Conservation (phyloP, 2,888 invertebrate genomes). For the Hemaris fuciformis region DNA sequence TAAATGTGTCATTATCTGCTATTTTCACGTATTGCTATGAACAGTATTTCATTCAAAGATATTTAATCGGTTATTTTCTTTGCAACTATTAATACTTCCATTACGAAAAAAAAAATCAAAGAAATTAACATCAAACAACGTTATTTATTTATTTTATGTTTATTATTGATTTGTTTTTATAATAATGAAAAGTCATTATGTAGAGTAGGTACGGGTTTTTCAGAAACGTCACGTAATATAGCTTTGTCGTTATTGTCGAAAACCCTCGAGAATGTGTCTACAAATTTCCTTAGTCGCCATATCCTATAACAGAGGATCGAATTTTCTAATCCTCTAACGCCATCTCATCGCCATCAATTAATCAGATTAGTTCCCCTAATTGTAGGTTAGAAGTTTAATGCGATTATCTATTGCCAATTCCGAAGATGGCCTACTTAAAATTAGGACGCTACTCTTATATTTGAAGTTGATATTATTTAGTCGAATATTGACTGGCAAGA, state of each 20-base stretch:
- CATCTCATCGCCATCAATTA: neutral
- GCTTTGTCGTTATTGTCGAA: neutral
- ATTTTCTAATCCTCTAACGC: slow-evolving; percentile 3
- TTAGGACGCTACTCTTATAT: neutral
- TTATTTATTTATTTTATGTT: too few relatives aligned
- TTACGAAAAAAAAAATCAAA: too few relatives aligned
- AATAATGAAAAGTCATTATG: too few relatives aligned
- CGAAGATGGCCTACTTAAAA: neutral
- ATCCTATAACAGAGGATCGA: neutral
- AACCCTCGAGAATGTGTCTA: neutral
- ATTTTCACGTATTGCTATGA: too few relatives aligned
- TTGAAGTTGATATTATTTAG: neutral
- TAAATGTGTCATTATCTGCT: too few relatives aligned
- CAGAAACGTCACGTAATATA: too few relatives aligned
- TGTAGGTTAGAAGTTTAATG: neutral
- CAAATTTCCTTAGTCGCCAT: neutral
- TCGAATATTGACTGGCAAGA: neutral
- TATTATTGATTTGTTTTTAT: too few relatives aligned
- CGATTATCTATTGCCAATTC: neutral
- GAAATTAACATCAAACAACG: too few relatives aligned
- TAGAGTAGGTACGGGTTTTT: too few relatives aligned
- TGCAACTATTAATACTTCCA: too few relatives aligned
- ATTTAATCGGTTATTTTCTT: too few relatives aligned
- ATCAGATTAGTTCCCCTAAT: slow-evolving; percentile 1
- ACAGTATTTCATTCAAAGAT: too few relatives aligned